Base-by-base conservation (phyloP, 2,888 invertebrate species). In the Plagodis pulveraria region DNA sequence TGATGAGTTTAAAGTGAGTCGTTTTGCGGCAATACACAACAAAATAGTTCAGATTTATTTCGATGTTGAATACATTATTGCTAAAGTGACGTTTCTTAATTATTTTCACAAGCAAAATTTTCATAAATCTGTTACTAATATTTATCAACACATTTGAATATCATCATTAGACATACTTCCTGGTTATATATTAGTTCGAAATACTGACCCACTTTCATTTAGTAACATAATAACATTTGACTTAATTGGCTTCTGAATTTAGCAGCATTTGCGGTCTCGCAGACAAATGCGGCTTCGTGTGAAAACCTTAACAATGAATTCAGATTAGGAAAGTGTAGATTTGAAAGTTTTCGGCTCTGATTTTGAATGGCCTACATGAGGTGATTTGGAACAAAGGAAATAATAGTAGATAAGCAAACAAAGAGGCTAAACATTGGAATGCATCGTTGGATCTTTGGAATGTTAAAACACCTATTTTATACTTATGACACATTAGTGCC, bases 281-380 rank as follows among this genome's bases (percentile, higher is more conserved):
- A 11, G 5, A n/a, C 34, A 38, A 45, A n/a, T 44, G 43, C 42
- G 41, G 11, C 7, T 51, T 47, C 10, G 34, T 56, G 56, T 47
- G 50, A 45, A 52, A 61, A 50, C 34, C 40, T 38, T 45, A 58
- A 59, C 58, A 65, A 63, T 62, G 51, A 50, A 54, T 55, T 33
- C 41, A 58, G 53, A 51, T 58, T 50, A 47, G 56, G 52, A 59
- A 62, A 62, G 41, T 41, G 50, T 43, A 43, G 38, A 40, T 36
- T 50, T 12, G n/a, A 11, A 58, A 54, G 47, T 59, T 56, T 36
- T 51, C 41, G 50, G 35, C 34, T 54, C 43, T 34, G 34, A 47
- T 47, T 54, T 53, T 11, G 34, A 40, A 47, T 44, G 42, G 52
- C 52, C 56, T 10, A 56, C 48, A 41, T 56, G 41, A n/a, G 9